Evolutionary conservation across 2,888 invertebrate genomes (phyloP), one percentile per base, ranked within the genome.

Genomic region (Melinaea menophilus): DNA sequence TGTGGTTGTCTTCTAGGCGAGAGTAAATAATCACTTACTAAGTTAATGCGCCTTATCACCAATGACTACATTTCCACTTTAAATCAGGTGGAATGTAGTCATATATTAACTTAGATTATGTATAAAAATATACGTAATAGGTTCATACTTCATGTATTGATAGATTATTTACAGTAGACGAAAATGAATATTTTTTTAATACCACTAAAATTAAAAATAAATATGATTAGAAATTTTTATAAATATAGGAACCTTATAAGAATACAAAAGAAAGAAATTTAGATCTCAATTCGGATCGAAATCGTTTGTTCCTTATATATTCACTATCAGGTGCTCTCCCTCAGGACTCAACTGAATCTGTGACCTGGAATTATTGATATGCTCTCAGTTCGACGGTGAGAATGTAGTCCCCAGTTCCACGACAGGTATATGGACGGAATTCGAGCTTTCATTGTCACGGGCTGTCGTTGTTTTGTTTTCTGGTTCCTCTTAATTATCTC

Each of bases 351-450:
- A 48, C 37, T 31, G 67, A 59, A 64, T 65, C 55, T 65, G 45
- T 64, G 61, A 62, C 46, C 59, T 51, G 63, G 67, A 70, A 69
- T 69, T 69, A 70, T 70, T 70, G 69, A 69, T 70, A 67, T 62
- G 62, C 65, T 61, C 65, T 64, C 61, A 64, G 54, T 63, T 55
- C 41, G 48, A 45, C 13, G 57, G 59, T 55, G 58, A 61, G 61
- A 55, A 61, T 64, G 58, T 58, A 9, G 7, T 41, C 55, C 57
- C 46, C 61, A 55, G 48, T 41, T 61, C 37, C 56, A 13, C 59
- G 60, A 63, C 54, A 59, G 58, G 41, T 57, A 55, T 60, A 46
- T 55, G 35, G 55, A 37, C 51, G 37, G 55, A 58, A 58, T 64
- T 64, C 55, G 48, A 56, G 56, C 41, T 1, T 59, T 37, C 64